Base-by-base conservation (phyloP, 2,113 vertebrate genomes). In the Pyrgilauda ruficollis region DNA sequence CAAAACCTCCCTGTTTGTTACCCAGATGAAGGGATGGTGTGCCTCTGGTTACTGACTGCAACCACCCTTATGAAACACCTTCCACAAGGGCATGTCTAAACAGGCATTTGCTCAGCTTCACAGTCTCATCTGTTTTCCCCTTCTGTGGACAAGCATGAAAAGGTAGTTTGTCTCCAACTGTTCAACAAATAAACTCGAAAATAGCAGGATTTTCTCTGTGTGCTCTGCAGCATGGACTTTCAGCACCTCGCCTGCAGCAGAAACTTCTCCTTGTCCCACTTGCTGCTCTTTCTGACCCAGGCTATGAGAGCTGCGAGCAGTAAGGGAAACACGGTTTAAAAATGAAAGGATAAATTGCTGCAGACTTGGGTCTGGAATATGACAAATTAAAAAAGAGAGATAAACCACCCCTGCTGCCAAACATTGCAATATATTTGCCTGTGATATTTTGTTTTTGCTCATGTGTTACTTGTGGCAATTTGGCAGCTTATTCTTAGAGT, bases 201-300 rank as follows among this genome's bases (percentile, higher is more conserved):
- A 22, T 0, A 69, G 6, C 12, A 74, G 30, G 44, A 23, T 44
- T 78, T 82, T 15, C 53, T 79, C 22, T 1, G 4, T 6, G 15
- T 23, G 27, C 16, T 67, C 41, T 74, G 35, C n/a, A 80, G 56
- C 3, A 1, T 11, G 61, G 62, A 37, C 26, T 23, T n/a, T 41
- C 4, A 13, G 14, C 13, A 22, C 13, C 27, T 84, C 0, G 0
- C 15, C 14, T 66, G 52, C 15, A 39, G 7, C 1, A 3, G 31
- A 62, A 91, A 49, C 12, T 82, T 22, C 8, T 75, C 47, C 68
- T 78, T 76, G 46, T 73, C 41, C 44, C 39, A 4, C 50, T 81
- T 76, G 24, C 77, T 75, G 52, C 20, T 2, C 0, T 53, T 53
- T 37, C 58, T 66, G 31, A 30, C 35, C 35, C 9, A 6, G 64